Conservation (phyloP, 2,888 invertebrate genomes). For the Pterostichus madidus region DNA sequence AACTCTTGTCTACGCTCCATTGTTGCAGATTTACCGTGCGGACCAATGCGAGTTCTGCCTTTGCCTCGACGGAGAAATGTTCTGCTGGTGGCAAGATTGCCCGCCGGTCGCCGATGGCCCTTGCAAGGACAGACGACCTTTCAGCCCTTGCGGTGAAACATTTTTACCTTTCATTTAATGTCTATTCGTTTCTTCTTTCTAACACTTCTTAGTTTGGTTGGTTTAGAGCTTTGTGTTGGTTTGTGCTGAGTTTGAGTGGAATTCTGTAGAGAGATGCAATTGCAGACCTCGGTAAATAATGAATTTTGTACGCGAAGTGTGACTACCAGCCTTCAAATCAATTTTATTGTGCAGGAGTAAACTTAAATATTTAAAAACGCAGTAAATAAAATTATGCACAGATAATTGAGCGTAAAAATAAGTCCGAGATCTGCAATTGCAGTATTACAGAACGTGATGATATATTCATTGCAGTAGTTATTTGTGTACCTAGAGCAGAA, state of each 20-base stretch:
- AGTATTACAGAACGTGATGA: too few species aligned
- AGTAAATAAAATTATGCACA: too few species aligned
- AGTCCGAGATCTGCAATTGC: too few species aligned
- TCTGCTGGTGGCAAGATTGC: slow-evolving; percentile 84
- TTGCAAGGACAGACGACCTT: slow-evolving; percentile 76
- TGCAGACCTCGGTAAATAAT: background rate
- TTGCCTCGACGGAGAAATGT: slow-evolving; percentile 83
- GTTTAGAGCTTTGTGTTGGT: background rate
- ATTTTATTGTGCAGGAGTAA: too few species aligned
- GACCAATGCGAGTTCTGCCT: slow-evolving; percentile 83
- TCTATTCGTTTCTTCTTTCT: slow-evolving; percentile 1
- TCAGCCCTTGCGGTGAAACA: slow-evolving; percentile 76
- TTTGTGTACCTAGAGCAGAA: too few species aligned
- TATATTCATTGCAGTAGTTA: too few species aligned
- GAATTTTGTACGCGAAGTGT: too few species aligned
- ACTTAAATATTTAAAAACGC: too few species aligned
- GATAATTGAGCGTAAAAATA: too few species aligned
- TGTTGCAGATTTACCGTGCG: slow-evolving; percentile 80
- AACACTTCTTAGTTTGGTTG: background rate
- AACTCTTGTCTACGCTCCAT: background rate
- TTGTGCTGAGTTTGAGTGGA: slow-evolving; percentile 3
- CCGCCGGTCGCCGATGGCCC: slow-evolving; percentile 77
- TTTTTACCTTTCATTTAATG: slow-evolving; percentile 54
- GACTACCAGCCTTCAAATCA: too few species aligned
- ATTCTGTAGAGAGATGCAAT: background rate